Percentiles rank a stretch among this genome's conserved stretches.
phyloP scores from a whole-genome alignment of 2,797 vertebrate genomes.

The Poliocrania exsul region DNA sequence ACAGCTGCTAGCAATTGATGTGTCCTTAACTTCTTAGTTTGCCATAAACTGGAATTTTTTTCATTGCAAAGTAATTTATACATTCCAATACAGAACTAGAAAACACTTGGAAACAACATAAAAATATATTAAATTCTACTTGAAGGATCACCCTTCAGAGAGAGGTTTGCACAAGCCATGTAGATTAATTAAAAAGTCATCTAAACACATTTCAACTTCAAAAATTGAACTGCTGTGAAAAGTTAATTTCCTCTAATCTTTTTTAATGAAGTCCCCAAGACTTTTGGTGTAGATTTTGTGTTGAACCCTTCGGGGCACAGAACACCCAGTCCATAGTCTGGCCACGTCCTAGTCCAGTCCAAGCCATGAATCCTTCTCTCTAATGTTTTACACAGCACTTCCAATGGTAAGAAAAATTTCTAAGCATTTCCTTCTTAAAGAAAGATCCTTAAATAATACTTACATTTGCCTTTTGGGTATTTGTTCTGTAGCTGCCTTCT shows the following conservation, averaged over 20 bases:
- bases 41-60: background rate
- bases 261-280: background rate
- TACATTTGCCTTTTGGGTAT: constrained; percentile 38
- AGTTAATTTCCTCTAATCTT: background rate
- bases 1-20: background rate
- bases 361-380: background rate
- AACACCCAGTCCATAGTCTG: background rate
- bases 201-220: background rate
- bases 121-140: background rate
- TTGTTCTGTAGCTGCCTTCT: background rate
- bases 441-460: constrained; percentile 28
- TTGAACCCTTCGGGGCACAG: background rate
- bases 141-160: background rate
- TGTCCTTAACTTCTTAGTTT: background rate
- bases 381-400: background rate
- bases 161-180: background rate
- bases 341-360: background rate
- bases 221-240: background rate
- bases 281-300: background rate
- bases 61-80: background rate
- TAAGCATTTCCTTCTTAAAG: background rate
- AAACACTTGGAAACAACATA: background rate
- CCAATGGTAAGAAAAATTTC: background rate
- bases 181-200: background rate
- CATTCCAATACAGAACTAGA: background rate